phyloP scores from a whole-genome alignment of 1,140 invertebrate species.

The Nebria ingens region DNA sequence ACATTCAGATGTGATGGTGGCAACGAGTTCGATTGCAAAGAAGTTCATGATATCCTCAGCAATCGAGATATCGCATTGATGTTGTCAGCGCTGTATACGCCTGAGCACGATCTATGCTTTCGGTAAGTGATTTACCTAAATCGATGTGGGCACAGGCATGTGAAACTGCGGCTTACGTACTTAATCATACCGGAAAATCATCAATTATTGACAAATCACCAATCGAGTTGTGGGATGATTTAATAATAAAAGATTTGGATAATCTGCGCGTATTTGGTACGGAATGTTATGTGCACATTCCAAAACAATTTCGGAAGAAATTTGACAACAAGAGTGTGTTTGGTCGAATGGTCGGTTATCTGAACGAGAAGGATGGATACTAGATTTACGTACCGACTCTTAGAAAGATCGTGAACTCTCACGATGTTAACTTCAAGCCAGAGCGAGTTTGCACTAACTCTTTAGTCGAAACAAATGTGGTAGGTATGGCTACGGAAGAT shows the following conservation, averaged over 20 bases:
- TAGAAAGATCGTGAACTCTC: not conserved
- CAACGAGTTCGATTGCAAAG: constrained; percentile 19
- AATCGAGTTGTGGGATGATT: constrained; percentile 25
- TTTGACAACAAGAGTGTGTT: constrained; percentile 22
- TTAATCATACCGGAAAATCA: constrained; percentile 28
- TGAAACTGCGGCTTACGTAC: constrained; percentile 25
- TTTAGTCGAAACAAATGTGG: no score
- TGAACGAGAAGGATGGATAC: constrained; percentile 5
- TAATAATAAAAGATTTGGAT: constrained; percentile 12
- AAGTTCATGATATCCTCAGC: constrained; percentile 11
- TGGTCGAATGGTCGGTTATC: constrained; percentile 23
- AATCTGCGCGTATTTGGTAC: constrained; percentile 20
- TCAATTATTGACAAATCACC: constrained; percentile 23
- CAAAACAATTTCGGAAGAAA: constrained; percentile 22
- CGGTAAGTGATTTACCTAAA: constrained; percentile 11
- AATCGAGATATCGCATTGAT: constrained; percentile 10
- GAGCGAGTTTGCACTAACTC: no score
- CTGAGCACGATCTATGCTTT: constrained; percentile 2
- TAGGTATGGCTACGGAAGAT: no score
- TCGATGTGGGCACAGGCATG: constrained; percentile 25
- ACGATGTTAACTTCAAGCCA: not conserved
- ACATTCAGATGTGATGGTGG: constrained; percentile 19
- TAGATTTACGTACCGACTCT: not conserved
- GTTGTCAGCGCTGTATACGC: not conserved
- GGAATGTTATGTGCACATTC: constrained; percentile 22